A percentile compares a stretch with the other conserved stretches of the same genome.
Conservation (phyloP, 2,888 invertebrate species). For the Stenoptilia bipunctidactyla region DNA sequence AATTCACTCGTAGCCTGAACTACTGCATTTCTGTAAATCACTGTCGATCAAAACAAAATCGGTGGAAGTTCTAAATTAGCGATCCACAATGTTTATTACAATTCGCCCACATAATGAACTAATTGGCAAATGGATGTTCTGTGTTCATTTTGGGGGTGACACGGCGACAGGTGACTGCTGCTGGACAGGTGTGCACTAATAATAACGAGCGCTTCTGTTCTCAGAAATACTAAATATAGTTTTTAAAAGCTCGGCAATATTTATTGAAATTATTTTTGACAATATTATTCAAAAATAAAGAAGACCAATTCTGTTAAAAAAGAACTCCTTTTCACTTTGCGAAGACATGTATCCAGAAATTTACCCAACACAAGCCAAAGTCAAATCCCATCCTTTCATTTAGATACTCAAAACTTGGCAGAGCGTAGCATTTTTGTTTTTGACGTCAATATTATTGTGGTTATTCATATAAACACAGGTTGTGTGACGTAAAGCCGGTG, state of each 20-base stretch:
- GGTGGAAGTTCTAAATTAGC: conserved; percentile 4
- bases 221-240: not conserved
- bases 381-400: no score
- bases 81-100: conserved; percentile 14
- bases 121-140: conserved; percentile 20
- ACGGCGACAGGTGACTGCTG: conserved; percentile 21
- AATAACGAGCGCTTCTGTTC: not conserved
- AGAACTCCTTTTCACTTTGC: no score
- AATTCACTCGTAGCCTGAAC: no score
- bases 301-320: no score
- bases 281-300: no score
- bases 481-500: not conserved
- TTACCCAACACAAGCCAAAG: no score
- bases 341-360: no score
- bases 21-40: no score
- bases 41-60: not conserved
- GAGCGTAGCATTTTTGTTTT: not conserved
- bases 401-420: not conserved
- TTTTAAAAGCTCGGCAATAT: no score
- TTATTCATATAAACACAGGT: not conserved
- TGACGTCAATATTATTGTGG: not conserved
- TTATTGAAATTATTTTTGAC: no score
- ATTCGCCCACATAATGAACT: conserved; percentile 10
- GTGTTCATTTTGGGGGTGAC: conserved; percentile 16
- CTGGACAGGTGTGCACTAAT: conserved; percentile 1